Conservation (phyloP, 2,113 vertebrate species). For the Takifugu bimaculatus region DNA sequence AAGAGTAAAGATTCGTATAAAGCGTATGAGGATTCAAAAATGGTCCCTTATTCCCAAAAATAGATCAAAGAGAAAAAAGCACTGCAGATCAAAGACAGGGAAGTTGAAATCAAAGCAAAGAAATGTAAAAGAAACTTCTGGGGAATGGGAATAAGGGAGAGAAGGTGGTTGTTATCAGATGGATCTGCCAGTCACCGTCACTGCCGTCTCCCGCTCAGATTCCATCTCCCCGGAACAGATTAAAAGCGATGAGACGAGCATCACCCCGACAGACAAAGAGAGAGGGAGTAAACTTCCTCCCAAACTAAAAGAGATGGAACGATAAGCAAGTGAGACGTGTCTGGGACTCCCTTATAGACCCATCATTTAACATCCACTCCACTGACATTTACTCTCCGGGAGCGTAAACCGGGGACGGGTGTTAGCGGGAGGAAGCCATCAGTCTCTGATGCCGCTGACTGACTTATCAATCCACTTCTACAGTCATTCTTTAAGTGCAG, state of each 20-base stretch:
- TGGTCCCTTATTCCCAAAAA: conserved; percentile 32
- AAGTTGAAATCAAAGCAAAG: conserved; percentile 41
- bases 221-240: conserved; percentile 53
- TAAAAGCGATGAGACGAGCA: conserved; percentile 49
- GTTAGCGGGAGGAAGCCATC: conserved; percentile 32
- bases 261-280: conserved; percentile 33
- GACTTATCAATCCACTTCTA: conserved; percentile 38
- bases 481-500: conserved; percentile 39
- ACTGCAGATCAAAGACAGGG: conserved; percentile 33
- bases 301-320: conserved; percentile 44
- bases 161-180: conserved; percentile 14
- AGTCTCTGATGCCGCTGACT: conserved; percentile 36
- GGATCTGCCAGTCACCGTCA: conserved; percentile 8
- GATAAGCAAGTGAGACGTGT: conserved; percentile 43
- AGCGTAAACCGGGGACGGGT: conserved; percentile 36
- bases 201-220: conserved; percentile 48
- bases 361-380: conserved; percentile 51
- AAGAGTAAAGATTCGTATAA: conserved; percentile 21
- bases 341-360: conserved; percentile 41
- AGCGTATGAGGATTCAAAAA: conserved; percentile 6
- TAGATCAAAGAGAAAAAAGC: conserved; percentile 29
- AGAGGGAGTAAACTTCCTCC: conserved; percentile 48
- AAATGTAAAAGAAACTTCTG: conserved; percentile 11
- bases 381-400: conserved; percentile 42
- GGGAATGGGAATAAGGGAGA: conserved; percentile 15